These are phyloP conservation scores for Protobothrops mucrosquamatus DNA, from an alignment of 2,113 vertebrate species.

Conservation along the genomic window DNA sequence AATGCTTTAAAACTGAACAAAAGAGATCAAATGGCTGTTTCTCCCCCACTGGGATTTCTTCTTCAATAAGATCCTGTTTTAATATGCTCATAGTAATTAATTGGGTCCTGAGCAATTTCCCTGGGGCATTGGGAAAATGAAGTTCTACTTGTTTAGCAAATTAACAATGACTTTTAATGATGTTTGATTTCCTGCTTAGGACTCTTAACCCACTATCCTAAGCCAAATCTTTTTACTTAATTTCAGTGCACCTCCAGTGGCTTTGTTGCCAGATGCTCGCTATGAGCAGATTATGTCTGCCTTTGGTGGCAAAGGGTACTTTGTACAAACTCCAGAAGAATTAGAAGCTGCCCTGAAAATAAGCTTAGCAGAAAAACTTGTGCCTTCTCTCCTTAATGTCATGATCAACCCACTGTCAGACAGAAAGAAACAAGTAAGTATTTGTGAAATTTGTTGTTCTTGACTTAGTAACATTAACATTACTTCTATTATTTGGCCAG, in stretches of 20 bases:
- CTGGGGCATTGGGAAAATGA: not conserved
- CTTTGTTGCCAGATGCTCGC: constrained; percentile 86
- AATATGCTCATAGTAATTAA: not conserved
- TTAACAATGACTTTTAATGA: not conserved
- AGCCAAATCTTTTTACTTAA: not conserved
- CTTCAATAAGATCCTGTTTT: not conserved
- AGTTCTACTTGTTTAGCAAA: not conserved
- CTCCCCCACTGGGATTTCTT: not conserved
- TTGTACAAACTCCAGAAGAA: constrained; percentile 86
- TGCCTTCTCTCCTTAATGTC: constrained; percentile 88
- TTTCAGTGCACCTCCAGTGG: constrained; percentile 82
- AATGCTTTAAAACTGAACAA: not conserved
- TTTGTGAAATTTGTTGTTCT: not conserved
- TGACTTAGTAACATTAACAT: not conserved
- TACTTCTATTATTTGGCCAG: not conserved
- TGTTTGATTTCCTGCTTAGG: not conserved
- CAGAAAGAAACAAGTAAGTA: constrained; percentile 87
- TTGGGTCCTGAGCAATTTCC: not conserved
- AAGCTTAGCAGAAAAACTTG: constrained; percentile 75
- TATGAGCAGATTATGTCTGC: constrained; percentile 90
- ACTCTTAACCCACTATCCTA: not conserved
- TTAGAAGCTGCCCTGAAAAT: constrained; percentile 75
- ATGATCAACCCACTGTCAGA: constrained; percentile 87
- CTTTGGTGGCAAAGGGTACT: constrained; percentile 90
- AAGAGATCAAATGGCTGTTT: constrained; percentile 2